A percentile compares a stretch with the other conserved stretches of the same genome.
phyloP scores from a whole-genome alignment of 2,113 vertebrate genomes.

The Leucosticte australis region DNA sequence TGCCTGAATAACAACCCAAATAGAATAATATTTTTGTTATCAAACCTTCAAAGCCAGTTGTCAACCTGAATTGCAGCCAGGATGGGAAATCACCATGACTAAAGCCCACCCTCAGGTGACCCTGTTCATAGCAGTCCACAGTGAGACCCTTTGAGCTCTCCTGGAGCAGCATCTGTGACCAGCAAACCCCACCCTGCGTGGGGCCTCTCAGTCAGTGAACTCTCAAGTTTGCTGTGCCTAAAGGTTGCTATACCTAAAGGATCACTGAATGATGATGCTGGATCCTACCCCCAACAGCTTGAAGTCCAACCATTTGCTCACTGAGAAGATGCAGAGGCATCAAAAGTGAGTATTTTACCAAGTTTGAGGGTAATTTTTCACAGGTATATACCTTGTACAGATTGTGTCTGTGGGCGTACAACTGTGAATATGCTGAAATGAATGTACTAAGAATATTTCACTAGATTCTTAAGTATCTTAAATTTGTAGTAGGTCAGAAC shows the following conservation, averaged over 20 bases:
- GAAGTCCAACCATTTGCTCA: neutral
- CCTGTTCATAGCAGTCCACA: neutral
- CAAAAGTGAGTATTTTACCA: neutral
- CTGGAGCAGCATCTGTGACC: neutral
- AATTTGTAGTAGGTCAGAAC: neutral
- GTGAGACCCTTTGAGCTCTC: neutral
- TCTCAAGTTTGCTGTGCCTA: neutral
- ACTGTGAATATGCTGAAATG: rapidly evolving
- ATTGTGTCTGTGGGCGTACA: rapidly evolving
- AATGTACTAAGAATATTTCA: neutral
- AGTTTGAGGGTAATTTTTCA: neutral
- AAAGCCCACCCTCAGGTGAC: neutral
- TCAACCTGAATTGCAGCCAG: neutral
- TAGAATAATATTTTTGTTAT: neutral
- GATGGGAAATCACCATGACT: neutral
- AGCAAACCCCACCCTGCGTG: neutral
- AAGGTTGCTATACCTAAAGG: neutral
- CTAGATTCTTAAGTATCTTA: neutral
- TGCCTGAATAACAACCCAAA: neutral
- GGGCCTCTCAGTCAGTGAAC: neutral
- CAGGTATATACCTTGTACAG: neutral
- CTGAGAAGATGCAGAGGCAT: neutral
- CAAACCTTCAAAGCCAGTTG: neutral
- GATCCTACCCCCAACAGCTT: neutral
- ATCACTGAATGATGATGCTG: rapidly evolving